These are phyloP conservation scores for Acrocephalus arundinaceus DNA, from an alignment of 2,113 vertebrate genomes.

Conservation along the genomic window DNA sequence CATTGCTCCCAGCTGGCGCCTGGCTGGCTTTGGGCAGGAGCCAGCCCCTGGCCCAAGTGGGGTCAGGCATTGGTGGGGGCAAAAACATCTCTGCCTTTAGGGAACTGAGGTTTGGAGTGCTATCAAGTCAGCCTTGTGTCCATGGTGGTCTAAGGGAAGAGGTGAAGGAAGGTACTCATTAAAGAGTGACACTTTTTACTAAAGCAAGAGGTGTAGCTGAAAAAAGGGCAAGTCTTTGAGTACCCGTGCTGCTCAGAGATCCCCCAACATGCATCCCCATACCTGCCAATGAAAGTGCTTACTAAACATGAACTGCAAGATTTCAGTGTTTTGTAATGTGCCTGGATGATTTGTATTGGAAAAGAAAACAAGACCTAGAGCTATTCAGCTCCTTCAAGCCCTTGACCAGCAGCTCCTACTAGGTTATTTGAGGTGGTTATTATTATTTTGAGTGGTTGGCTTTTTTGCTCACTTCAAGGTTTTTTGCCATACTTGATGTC, in stretches of 20 bases:
- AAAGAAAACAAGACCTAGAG: background rate
- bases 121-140: background rate
- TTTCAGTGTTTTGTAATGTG: background rate
- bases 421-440: background rate
- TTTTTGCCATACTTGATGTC: background rate
- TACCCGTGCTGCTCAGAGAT: background rate
- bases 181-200: background rate
- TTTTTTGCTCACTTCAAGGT: background rate
- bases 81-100: background rate
- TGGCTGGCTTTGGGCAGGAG: background rate
- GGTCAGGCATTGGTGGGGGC: rapidly evolving
- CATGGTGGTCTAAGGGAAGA: background rate
- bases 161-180: background rate
- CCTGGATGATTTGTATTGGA: background rate
- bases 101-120: background rate
- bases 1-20: background rate
- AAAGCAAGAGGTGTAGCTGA: background rate
- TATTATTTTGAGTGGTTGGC: background rate
- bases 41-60: background rate
- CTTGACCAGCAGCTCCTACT: background rate
- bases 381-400: background rate
- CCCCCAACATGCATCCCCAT: background rate
- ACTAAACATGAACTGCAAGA: background rate
- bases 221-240: background rate
- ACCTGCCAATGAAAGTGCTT: background rate